phyloP scores from a whole-genome alignment of 2,888 invertebrate species.

The Alviniconcha strummeri region DNA sequence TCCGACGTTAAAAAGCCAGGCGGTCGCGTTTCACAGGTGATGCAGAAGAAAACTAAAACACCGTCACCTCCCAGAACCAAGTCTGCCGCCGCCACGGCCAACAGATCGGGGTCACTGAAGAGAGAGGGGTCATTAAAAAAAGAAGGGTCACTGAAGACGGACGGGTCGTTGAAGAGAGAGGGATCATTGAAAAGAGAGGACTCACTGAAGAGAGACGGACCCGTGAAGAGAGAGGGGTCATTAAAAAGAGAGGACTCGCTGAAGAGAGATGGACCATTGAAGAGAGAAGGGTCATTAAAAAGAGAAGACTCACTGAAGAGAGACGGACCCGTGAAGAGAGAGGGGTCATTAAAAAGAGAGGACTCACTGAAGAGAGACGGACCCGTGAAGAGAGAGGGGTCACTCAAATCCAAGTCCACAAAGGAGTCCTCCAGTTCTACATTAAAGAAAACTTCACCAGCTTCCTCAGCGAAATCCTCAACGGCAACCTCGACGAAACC shows the following conservation, averaged over 20 bases:
- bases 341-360: too few species aligned
- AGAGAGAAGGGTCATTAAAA: too few species aligned
- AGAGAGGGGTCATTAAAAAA: too few species aligned
- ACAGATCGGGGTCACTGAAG: background rate
- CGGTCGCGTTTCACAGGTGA: background rate
- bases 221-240: too few species aligned
- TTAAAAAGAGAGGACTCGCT: too few species aligned
- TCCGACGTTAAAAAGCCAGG: background rate
- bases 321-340: too few species aligned
- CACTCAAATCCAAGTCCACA: background rate
- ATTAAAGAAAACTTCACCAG: background rate
- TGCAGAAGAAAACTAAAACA: slow-evolving; percentile 9
- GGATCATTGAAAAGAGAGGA: too few species aligned
- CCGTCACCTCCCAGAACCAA: slow-evolving; percentile 17
- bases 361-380: too few species aligned
- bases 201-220: too few species aligned
- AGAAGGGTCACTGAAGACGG: background rate
- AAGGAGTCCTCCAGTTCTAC: background rate
- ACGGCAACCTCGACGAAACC: slow-evolving; percentile 1
- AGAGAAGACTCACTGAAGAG: too few species aligned
- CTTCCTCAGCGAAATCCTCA: slow-evolving; percentile 17
- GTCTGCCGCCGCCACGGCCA: background rate
- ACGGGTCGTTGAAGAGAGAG: background rate
- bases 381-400: too few species aligned
- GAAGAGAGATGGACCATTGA: too few species aligned